These are phyloP conservation scores for Eumacrocentrus americanus DNA, from an alignment of 2,888 invertebrate genomes.

Conservation along the genomic window DNA sequence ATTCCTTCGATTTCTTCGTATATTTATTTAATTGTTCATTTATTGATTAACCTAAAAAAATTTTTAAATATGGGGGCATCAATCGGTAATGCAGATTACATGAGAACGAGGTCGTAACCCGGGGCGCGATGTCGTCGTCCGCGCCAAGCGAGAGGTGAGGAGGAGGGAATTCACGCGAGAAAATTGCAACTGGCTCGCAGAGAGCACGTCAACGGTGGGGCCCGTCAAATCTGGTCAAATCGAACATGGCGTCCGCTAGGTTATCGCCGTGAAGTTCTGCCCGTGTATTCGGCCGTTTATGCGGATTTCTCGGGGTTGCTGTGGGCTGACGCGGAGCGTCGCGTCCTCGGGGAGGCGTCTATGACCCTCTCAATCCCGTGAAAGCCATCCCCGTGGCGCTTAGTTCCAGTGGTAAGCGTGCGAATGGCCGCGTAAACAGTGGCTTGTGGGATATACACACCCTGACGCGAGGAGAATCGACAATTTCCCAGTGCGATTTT, in stretches of 20 bases:
- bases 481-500: conserved; percentile 29
- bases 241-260: conserved; percentile 58
- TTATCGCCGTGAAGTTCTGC: conserved; percentile 54
- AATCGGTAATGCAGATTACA: conserved; percentile 18
- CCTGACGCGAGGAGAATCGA: conserved; percentile 47
- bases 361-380: conserved; percentile 40
- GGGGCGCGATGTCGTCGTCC: conserved; percentile 4
- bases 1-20: too few relatives aligned
- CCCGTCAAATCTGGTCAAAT: conserved; percentile 42
- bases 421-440: conserved; percentile 52
- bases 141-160: not conserved
- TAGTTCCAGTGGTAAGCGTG: conserved; percentile 32
- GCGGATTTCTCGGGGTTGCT: conserved; percentile 46
- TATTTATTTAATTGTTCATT: too few relatives aligned
- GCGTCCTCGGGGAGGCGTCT: conserved; percentile 50
- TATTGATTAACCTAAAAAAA: too few relatives aligned
- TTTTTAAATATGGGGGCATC: too few relatives aligned
- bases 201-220: conserved; percentile 44
- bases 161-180: not conserved
- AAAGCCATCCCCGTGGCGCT: conserved; percentile 31
- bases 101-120: not conserved
- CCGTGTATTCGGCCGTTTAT: conserved; percentile 46
- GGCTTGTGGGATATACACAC: conserved; percentile 53
- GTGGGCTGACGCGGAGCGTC: conserved; percentile 51
- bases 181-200: conserved; percentile 5